Evolutionary conservation across 2,113 vertebrate genomes (phyloP).

Genomic region (Toxotes chatareus): DNA sequence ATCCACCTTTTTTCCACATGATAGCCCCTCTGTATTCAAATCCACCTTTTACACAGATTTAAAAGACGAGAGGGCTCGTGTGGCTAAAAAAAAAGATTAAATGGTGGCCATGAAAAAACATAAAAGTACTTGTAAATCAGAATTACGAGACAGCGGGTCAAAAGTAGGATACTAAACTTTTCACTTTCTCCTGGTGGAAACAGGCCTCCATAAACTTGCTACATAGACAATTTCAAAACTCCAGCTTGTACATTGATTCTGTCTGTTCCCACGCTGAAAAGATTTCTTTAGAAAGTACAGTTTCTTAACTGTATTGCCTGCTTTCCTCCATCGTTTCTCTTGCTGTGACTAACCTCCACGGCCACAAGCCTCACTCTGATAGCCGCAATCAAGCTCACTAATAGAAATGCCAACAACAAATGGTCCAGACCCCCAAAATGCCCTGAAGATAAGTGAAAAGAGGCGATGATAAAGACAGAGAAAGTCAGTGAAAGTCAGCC

Average conservation of each 20-base stretch:
- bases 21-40: conserved; percentile 2
- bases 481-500: conserved; percentile 4
- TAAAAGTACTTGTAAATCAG: neutral
- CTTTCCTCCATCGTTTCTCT: neutral
- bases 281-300: no score
- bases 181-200: neutral
- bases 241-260: no score
- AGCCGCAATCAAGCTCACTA: conserved; percentile 36
- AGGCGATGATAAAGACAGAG: conserved; percentile 25
- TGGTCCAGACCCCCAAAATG: neutral
- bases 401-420: conserved; percentile 54
- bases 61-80: neutral
- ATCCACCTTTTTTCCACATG: conserved; percentile 22
- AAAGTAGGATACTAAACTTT: neutral
- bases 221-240: no score
- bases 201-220: neutral
- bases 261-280: neutral
- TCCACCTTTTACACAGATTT: conserved; percentile 13
- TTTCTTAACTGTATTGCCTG: neutral
- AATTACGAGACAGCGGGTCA: neutral
- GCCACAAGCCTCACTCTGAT: conserved; percentile 21
- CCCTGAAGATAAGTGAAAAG: conserved; percentile 35
- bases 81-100: neutral
- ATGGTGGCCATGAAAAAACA: neutral
- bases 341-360: neutral